Percentiles rank a stretch among this genome's conserved stretches.
phyloP scores from a whole-genome alignment of 2,797 vertebrate genomes.

The Sebastes taczanowskii region DNA sequence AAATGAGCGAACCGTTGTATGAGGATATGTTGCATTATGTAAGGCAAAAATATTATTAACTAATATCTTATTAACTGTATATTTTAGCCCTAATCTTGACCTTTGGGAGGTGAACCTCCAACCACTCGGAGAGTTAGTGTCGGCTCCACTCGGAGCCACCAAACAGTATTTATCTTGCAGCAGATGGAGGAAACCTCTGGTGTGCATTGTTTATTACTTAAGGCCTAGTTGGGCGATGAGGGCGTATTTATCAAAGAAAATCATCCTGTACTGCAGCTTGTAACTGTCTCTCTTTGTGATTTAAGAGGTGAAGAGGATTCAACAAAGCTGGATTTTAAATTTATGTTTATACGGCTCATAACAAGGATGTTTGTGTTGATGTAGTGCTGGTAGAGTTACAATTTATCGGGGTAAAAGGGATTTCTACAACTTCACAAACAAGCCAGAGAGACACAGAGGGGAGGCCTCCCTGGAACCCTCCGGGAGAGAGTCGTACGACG shows the following conservation, averaged over 20 bases:
- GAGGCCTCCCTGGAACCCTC: slow-evolving; percentile 76
- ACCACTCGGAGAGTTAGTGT: background rate
- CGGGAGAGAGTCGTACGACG: slow-evolving; percentile 82
- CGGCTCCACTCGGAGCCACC: background rate
- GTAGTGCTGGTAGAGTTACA: slow-evolving; percentile 5
- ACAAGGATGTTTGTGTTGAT: slow-evolving; percentile 32
- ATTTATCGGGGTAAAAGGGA: slow-evolving; percentile 47
- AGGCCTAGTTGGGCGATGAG: slow-evolving; percentile 28
- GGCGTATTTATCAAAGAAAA: slow-evolving; percentile 46
- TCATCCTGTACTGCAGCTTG: slow-evolving; percentile 16
- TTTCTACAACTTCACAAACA: slow-evolving; percentile 65
- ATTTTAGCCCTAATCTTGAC: background rate
- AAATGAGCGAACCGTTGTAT: too few relatives aligned
- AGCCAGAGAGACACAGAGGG: slow-evolving; percentile 34
- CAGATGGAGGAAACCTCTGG: slow-evolving; percentile 40
- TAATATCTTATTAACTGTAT: background rate
- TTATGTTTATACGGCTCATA: slow-evolving; percentile 15
- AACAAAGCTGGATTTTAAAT: slow-evolving; percentile 14
- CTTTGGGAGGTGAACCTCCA: background rate
- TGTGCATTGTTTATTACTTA: slow-evolving; percentile 43
- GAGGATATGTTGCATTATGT: too few relatives aligned
- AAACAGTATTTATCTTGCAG: slow-evolving; percentile 33
- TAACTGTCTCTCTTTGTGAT: slow-evolving; percentile 21
- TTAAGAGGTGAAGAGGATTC: slow-evolving; percentile 15
- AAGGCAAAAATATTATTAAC: too few relatives aligned